These are phyloP conservation scores for Trichonephila inaurata DNA, from an alignment of 1,140 invertebrate genomes.

Conservation along the genomic window DNA sequence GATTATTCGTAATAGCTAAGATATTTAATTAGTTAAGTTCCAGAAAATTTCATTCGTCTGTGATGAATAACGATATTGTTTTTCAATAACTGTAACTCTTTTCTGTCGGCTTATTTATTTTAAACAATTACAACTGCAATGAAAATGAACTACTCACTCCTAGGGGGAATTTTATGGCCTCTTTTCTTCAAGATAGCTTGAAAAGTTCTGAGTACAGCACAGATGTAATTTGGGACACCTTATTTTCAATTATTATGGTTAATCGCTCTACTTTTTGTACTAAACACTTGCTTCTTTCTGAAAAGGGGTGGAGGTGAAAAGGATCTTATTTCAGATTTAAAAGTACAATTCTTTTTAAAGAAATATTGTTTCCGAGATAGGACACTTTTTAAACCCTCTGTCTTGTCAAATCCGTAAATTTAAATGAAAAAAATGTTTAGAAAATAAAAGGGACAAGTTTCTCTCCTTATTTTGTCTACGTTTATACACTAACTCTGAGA, in stretches of 20 bases:
- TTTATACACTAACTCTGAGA: background rate
- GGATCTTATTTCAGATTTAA: background rate
- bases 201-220: background rate
- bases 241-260: conserved; percentile 18
- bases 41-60: too few relatives aligned
- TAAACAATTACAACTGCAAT: too few relatives aligned
- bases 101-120: too few relatives aligned
- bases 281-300: background rate
- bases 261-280: background rate
- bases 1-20: too few relatives aligned
- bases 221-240: conserved; percentile 4
- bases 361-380: background rate
- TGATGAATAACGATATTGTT: too few relatives aligned
- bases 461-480: background rate
- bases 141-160: background rate
- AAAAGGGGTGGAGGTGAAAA: background rate
- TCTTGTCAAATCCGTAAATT: background rate
- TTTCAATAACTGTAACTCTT: too few relatives aligned
- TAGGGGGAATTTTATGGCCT: background rate
- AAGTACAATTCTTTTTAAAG: background rate
- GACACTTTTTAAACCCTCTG: background rate
- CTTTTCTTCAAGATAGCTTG: background rate
- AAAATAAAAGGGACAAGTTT: background rate
- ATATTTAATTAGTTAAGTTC: too few relatives aligned
- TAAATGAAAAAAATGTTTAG: background rate